These are phyloP conservation scores for Drosophila ananassae DNA, from an alignment of 1,140 invertebrate species.

Conservation along the genomic window DNA sequence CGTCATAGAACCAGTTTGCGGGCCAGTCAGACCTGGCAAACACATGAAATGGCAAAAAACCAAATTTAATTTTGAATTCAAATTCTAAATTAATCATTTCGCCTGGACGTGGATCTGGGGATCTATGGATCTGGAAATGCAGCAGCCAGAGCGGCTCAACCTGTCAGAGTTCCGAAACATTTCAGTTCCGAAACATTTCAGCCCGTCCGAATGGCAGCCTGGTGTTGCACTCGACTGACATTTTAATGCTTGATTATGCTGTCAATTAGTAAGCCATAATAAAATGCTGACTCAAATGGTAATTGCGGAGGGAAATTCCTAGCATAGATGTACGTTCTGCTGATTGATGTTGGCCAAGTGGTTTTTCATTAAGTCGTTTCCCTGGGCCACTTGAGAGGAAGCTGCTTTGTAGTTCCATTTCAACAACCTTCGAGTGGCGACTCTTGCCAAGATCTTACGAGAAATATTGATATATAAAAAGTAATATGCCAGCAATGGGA, in stretches of 20 bases:
- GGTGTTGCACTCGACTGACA: not conserved
- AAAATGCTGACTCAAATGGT: not conserved
- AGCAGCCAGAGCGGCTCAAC: conserved; percentile 8
- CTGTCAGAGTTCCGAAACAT: conserved; percentile 9
- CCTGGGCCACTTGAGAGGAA: conserved; percentile 47
- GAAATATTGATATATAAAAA: conserved; percentile 44
- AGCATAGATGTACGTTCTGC: conserved; percentile 22
- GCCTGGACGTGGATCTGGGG: not conserved
- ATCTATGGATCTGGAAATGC: not conserved
- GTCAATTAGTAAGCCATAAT: conserved; percentile 31
- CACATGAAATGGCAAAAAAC: conserved; percentile 1
- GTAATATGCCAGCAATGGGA: conserved; percentile 48
- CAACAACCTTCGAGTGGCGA: conserved; percentile 49
- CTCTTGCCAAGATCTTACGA: conserved; percentile 25
- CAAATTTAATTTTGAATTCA: conserved; percentile 32
- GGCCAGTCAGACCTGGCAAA: conserved; percentile 30
- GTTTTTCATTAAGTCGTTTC: conserved; percentile 56
- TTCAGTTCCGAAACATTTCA: not conserved
- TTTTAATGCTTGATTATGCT: conserved; percentile 32
- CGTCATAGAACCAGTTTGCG: conserved; percentile 49
- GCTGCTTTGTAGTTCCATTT: conserved; percentile 50
- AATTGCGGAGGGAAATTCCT: conserved; percentile 10
- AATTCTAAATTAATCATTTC: conserved; percentile 28
- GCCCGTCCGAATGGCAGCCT: not conserved
- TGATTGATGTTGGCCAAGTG: conserved; percentile 49